These are phyloP conservation scores for Sarotherodon lohbergeri DNA, from an alignment of 2,113 vertebrate species.

Conservation along the genomic window DNA sequence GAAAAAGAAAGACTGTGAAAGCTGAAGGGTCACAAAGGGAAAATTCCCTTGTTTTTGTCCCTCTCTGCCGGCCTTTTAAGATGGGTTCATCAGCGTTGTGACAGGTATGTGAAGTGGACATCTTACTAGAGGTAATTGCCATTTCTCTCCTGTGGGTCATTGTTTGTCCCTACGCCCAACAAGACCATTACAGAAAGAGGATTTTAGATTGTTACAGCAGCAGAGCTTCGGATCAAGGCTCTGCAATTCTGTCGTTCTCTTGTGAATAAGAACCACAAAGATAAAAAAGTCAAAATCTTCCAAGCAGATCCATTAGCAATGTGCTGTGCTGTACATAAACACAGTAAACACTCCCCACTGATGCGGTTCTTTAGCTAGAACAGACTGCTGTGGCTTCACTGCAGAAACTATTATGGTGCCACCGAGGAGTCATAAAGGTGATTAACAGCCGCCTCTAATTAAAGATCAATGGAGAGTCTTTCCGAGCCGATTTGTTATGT, in stretches of 20 bases:
- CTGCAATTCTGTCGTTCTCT: not conserved
- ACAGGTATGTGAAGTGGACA: constrained; percentile 67
- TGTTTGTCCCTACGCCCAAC: constrained; percentile 47
- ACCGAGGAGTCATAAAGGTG: constrained; percentile 61
- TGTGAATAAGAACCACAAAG: not conserved
- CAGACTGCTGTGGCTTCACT: constrained; percentile 22
- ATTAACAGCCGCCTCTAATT: constrained; percentile 76
- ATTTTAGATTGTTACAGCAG: not conserved
- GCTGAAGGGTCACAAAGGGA: constrained; percentile 52
- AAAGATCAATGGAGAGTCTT: constrained; percentile 77
- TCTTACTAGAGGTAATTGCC: constrained; percentile 56
- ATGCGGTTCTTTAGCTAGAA: constrained; percentile 19
- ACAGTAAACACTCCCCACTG: not conserved
- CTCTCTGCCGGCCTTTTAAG: constrained; percentile 37
- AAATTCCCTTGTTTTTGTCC: constrained; percentile 33
- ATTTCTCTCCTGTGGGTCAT: constrained; percentile 52
- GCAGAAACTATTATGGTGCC: constrained; percentile 48
- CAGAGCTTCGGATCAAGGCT: not conserved
- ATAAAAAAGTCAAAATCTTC: not conserved
- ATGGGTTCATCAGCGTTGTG: constrained; percentile 58
- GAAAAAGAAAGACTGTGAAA: constrained; percentile 46
- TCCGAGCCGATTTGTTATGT: constrained; percentile 80
- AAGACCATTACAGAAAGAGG: constrained; percentile 13
- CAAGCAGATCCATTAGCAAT: not conserved
- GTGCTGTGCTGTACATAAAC: constrained; percentile 4